Conservation (phyloP, 2,888 invertebrate genomes). For the Chirona hameri region DNA sequence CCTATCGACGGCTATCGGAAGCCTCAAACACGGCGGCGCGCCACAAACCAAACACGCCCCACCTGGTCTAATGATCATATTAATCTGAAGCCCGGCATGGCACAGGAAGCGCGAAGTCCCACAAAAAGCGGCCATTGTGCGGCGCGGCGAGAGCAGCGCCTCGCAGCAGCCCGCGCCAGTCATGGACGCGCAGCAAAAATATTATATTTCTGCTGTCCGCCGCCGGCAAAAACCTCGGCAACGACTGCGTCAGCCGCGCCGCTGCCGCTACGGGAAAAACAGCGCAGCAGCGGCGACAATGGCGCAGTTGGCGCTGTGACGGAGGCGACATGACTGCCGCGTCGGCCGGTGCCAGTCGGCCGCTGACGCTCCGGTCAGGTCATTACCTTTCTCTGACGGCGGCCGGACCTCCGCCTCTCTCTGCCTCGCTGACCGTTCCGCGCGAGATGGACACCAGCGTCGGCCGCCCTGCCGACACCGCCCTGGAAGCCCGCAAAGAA, state of each 20-base stretch:
- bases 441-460: background rate
- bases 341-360: background rate
- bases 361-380: no score
- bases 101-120: background rate
- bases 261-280: background rate
- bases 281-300: background rate
- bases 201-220: background rate
- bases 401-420: background rate
- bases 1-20: background rate
- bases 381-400: no score
- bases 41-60: background rate
- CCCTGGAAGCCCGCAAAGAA: background rate
- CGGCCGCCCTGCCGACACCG: background rate
- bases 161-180: background rate
- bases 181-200: background rate
- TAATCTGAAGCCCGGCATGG: conserved; percentile 2
- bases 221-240: background rate
- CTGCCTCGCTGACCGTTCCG: background rate
- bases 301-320: background rate
- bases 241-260: background rate
- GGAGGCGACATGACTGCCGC: background rate
- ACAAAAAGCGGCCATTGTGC: background rate
- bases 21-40: background rate
- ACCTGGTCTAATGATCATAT: conserved; percentile 22
- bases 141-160: background rate